These are phyloP conservation scores for Campoletis sonorensis DNA, from an alignment of 1,140 invertebrate species.

Conservation along the genomic window DNA sequence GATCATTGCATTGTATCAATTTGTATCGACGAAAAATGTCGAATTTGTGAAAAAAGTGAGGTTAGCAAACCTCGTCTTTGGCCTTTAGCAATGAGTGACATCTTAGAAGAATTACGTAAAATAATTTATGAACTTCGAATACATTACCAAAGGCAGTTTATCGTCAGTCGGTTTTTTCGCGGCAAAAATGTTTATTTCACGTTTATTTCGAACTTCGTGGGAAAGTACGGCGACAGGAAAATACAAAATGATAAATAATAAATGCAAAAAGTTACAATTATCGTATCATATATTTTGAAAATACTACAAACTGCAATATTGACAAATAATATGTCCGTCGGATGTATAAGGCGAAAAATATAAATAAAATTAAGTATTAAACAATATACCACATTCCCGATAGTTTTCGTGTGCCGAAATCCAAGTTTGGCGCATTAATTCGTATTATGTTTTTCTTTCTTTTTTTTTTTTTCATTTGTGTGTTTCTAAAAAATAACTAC, in stretches of 20 bases:
- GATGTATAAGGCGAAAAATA: not conserved
- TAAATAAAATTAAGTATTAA: constrained; percentile 12
- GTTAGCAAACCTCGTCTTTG: not conserved
- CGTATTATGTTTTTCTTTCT: not conserved
- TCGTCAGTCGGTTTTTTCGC: too few species aligned
- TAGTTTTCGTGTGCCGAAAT: not conserved
- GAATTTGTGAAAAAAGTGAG: not conserved
- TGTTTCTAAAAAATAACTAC: too few species aligned
- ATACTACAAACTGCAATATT: constrained; percentile 18
- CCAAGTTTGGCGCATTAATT: not conserved
- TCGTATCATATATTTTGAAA: constrained; percentile 16
- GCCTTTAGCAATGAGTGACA: not conserved
- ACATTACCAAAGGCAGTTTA: too few species aligned
- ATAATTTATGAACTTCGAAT: too few species aligned
- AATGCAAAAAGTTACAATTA: constrained; percentile 2
- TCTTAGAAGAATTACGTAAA: not conserved
- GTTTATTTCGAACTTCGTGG: too few species aligned
- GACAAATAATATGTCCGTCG: constrained; percentile 14
- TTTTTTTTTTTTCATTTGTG: not conserved
- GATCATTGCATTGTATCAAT: not conserved
- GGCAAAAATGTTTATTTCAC: too few species aligned
- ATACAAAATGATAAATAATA: not conserved
- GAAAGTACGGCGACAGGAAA: too few species aligned
- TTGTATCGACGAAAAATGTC: not conserved
- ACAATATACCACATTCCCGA: not conserved